A percentile compares a stretch with the other conserved stretches of the same genome.
Conservation (phyloP, 2,888 invertebrate genomes). For the Bimastos eiseni region DNA sequence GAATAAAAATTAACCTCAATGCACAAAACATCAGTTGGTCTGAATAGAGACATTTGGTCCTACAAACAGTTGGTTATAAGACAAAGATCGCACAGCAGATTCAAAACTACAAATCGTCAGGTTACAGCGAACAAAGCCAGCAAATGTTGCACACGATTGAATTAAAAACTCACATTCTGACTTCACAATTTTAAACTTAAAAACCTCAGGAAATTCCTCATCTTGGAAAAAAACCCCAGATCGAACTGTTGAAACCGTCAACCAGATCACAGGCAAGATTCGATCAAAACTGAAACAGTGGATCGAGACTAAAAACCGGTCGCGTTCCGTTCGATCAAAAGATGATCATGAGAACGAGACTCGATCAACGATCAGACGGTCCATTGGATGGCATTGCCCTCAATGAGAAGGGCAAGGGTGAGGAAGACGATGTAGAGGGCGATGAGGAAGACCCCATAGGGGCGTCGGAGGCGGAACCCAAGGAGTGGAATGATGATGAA, state of each 20-base stretch:
- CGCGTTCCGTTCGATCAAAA: not conserved
- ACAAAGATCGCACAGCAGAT: too few relatives aligned
- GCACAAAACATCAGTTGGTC: too few relatives aligned
- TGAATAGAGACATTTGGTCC: too few relatives aligned
- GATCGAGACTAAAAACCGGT: not conserved
- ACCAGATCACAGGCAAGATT: not conserved
- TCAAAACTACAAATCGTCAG: too few relatives aligned
- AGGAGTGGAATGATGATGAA: slow-evolving; percentile 64
- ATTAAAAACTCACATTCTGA: too few relatives aligned
- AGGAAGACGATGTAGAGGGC: slow-evolving; percentile 65
- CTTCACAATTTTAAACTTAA: not conserved
- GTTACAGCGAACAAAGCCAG: too few relatives aligned
- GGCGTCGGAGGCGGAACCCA: slow-evolving; percentile 63
- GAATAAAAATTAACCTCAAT: too few relatives aligned
- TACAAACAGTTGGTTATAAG: too few relatives aligned
- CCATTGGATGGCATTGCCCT: slow-evolving; percentile 55
- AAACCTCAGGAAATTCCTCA: not conserved
- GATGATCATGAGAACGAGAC: not conserved
- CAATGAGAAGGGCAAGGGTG: slow-evolving; percentile 65
- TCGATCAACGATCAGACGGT: not conserved
- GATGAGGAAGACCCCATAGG: slow-evolving; percentile 65
- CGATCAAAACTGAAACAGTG: not conserved
- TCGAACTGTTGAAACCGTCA: not conserved
- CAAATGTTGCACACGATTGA: too few relatives aligned
- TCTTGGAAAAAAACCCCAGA: not conserved